Percentiles rank a stretch among this genome's conserved stretches.
phyloP scores from a whole-genome alignment of 2,888 invertebrate genomes.

The Drosophila greeni region DNA sequence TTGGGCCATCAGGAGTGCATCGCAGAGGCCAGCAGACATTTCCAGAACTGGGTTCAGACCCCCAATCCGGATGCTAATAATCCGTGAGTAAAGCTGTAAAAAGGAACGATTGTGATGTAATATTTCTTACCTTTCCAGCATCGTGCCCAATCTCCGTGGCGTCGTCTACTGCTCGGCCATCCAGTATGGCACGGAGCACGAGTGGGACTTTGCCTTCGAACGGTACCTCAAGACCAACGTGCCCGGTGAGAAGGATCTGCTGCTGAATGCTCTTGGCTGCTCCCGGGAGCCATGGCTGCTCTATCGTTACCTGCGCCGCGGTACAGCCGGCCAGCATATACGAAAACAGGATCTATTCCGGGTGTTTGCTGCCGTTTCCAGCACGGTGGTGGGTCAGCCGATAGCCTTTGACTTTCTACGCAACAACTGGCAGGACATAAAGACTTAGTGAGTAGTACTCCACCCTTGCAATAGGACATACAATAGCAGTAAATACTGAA shows the following conservation, averaged over 20 bases:
- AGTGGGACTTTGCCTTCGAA: constrained; percentile 94
- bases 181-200: constrained; percentile 87
- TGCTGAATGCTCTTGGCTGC: constrained; percentile 89
- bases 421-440: constrained; percentile 86
- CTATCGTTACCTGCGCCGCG: constrained; percentile 84
- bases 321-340: constrained; percentile 86
- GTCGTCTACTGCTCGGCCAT: constrained; percentile 94
- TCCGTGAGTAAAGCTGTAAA: constrained; percentile 81
- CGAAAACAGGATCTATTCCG: constrained; percentile 89
- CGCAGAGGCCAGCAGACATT: constrained; percentile 85
- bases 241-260: constrained; percentile 88
- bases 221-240: constrained; percentile 87
- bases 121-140: constrained; percentile 80
- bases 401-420: constrained; percentile 88
- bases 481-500: too few relatives aligned
- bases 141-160: constrained; percentile 89
- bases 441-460: constrained; percentile 84
- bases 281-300: constrained; percentile 90
- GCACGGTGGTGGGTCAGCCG: constrained; percentile 88
- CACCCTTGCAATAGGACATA: too few relatives aligned
- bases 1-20: constrained; percentile 87
- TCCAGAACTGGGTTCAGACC: constrained; percentile 86
- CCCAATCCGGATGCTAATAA: constrained; percentile 87
- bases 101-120: background rate
- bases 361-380: constrained; percentile 88